A percentile compares a stretch with the other conserved stretches of the same genome.
These are phyloP conservation scores for Nebria ingens DNA, from an alignment of 1,140 invertebrate genomes.

Conservation along the genomic window DNA sequence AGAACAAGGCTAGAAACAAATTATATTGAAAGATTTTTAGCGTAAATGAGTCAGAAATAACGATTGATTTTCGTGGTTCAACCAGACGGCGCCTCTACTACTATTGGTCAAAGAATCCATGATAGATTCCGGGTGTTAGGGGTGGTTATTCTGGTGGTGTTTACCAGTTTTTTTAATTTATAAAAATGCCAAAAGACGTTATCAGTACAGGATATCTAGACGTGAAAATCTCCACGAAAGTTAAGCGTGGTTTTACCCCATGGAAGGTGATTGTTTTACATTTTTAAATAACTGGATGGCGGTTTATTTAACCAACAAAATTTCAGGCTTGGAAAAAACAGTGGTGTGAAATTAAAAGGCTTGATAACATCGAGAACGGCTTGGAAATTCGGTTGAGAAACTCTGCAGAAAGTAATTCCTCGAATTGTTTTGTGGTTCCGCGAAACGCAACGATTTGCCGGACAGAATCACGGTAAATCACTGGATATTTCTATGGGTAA, in stretches of 20 bases:
- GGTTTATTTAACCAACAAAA: neutral
- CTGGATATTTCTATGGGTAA: neutral
- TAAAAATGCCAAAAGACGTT: neutral
- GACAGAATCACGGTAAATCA: slow-evolving; percentile 38
- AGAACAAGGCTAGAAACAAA: too few species aligned
- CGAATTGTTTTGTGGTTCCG: slow-evolving; percentile 31
- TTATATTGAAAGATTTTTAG: neutral
- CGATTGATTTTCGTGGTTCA: neutral
- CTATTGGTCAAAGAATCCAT: neutral
- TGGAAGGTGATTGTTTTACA: slow-evolving; percentile 25
- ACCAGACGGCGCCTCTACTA: too few species aligned
- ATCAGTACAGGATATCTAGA: slow-evolving; percentile 25
- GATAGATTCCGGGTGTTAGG: neutral
- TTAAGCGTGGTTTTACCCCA: slow-evolving; percentile 27
- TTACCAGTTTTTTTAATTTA: neutral
- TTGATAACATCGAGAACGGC: slow-evolving; percentile 26
- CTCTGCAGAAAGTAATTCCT: slow-evolving; percentile 21
- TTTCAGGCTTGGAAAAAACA: slow-evolving; percentile 29
- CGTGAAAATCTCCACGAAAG: slow-evolving; percentile 29
- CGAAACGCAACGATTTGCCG: slow-evolving; percentile 36
- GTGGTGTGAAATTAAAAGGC: slow-evolving; percentile 29
- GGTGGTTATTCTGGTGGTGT: neutral
- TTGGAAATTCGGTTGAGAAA: slow-evolving; percentile 27
- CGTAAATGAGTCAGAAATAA: neutral
- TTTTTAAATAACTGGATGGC: slow-evolving; percentile 7